Base-by-base conservation (phyloP, 2,113 vertebrate species). In the Thunnus maccoyii region DNA sequence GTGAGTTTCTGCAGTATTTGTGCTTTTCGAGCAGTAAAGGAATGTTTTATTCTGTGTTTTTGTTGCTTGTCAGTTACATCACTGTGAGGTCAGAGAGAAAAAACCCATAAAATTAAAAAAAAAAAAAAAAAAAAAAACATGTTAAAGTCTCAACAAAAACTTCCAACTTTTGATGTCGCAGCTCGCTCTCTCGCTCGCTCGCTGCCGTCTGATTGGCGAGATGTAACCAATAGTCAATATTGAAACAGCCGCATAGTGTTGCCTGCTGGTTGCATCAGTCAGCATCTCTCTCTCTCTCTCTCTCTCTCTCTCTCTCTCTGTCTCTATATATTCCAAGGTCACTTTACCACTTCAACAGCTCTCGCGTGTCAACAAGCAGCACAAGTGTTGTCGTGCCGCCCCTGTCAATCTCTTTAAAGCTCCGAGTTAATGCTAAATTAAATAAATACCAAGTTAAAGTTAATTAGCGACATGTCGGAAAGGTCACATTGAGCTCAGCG, bases 251-350 rank as follows among this genome's bases (percentile, higher is more conserved):
- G 11, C 71, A 54, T 13, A 4, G 56, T 5, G 63, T 87, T 89
- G 72, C 80, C 68, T 12, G 36, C 2, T 51, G 67, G 69, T 90
- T 90, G 83, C 85, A 81, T 90, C 88, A 86, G 77, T 81, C 80
- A 63, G 70, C 72, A 56, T 82, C 67, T 66, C 63, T 36, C 32
- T 36, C 32, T 36, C 32, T 36, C 32, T 36, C 7, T 36, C 32
- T 36, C 32, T 36, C 32, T 36, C 32, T 36, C 32, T 36, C 32
- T 36, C 32, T 36, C 32, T 36, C 32, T 36, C 32, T 36, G 6
- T 36, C 32, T 36, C 0, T 46, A 65, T 74, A 36, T 27, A 73
- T 41, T 22, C 78, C 78, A 89, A 87, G 88, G 88, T 90, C 83
- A 88, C 88, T 85, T 61, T 63, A 80, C 46, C n/a, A 68, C 60